Conservation (phyloP, 2,113 vertebrate species). For the Numenius arquata region DNA sequence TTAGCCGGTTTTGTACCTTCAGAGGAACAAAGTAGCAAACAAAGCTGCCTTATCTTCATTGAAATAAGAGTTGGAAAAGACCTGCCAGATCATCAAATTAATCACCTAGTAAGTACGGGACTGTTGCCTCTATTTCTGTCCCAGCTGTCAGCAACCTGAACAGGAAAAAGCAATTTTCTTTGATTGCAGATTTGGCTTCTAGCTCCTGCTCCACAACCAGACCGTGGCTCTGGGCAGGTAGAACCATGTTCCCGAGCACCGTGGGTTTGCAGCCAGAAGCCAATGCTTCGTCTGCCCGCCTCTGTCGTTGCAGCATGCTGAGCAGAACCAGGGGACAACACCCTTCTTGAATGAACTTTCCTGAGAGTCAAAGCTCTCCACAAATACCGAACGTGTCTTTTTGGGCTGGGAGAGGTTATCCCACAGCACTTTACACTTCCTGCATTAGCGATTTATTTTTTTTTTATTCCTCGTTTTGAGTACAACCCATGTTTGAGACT, state of each 20-base stretch:
- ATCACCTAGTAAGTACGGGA: neutral
- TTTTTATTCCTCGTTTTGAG: neutral
- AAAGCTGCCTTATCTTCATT: neutral
- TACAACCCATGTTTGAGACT: neutral
- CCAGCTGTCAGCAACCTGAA: neutral
- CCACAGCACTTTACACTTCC: neutral
- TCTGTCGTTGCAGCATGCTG: neutral
- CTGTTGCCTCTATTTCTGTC: neutral
- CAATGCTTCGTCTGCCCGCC: neutral
- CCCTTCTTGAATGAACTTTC: neutral
- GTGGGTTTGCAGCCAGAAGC: neutral
- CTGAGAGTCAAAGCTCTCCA: neutral
- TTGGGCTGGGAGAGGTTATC: neutral
- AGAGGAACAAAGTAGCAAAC: neutral
- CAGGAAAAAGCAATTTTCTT: neutral
- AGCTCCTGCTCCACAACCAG: neutral
- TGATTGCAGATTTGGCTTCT: neutral
- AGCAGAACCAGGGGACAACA: neutral
- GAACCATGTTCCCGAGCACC: no score
- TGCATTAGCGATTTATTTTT: neutral
- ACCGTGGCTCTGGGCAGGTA: neutral
- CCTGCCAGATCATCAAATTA: neutral
- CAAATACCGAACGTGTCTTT: neutral
- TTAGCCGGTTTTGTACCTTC: neutral
- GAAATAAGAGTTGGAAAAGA: neutral